Evolutionary conservation across 2,113 vertebrate species (phyloP).

Genomic region (Trinectes maculatus): DNA sequence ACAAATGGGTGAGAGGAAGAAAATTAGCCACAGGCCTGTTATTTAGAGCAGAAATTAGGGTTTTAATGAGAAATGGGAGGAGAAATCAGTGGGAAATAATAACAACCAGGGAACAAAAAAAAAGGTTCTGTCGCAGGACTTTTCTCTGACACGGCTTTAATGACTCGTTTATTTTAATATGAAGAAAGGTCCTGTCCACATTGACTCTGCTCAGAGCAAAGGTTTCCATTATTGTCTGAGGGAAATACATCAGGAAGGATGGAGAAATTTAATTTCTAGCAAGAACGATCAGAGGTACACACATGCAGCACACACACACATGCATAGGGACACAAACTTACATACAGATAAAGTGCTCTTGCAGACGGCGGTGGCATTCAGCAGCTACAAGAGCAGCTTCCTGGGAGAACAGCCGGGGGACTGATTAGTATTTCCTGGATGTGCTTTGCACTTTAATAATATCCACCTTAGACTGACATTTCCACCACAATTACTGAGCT

Average conservation of each 20-base stretch:
- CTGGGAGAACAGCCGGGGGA: slow-evolving; percentile 35
- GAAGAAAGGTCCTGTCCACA: slow-evolving; percentile 13
- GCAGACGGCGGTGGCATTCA: slow-evolving; percentile 40
- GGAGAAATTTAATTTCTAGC: slow-evolving; percentile 24
- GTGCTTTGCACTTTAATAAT: slow-evolving; percentile 63
- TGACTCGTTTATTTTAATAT: slow-evolving; percentile 48
- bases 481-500: slow-evolving; percentile 58
- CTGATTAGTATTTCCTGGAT: slow-evolving; percentile 73
- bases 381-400: slow-evolving; percentile 34
- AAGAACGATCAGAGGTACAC: not conserved
- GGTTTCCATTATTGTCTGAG: slow-evolving; percentile 23
- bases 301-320: slow-evolving; percentile 10
- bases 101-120: slow-evolving; percentile 15
- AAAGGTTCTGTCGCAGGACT: slow-evolving; percentile 19
- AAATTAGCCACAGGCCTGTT: slow-evolving; percentile 27
- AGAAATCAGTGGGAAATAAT: slow-evolving; percentile 6
- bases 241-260: slow-evolving; percentile 15
- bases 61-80: slow-evolving; percentile 49
- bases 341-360: slow-evolving; percentile 29
- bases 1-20: slow-evolving; percentile 38
- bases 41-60: slow-evolving; percentile 40
- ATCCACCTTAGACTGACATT: slow-evolving; percentile 58
- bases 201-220: slow-evolving; percentile 35
- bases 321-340: slow-evolving; percentile 10
- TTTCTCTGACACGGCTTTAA: slow-evolving; percentile 21